phyloP scores from a whole-genome alignment of 2,888 invertebrate species.

The Acleris emargana region DNA sequence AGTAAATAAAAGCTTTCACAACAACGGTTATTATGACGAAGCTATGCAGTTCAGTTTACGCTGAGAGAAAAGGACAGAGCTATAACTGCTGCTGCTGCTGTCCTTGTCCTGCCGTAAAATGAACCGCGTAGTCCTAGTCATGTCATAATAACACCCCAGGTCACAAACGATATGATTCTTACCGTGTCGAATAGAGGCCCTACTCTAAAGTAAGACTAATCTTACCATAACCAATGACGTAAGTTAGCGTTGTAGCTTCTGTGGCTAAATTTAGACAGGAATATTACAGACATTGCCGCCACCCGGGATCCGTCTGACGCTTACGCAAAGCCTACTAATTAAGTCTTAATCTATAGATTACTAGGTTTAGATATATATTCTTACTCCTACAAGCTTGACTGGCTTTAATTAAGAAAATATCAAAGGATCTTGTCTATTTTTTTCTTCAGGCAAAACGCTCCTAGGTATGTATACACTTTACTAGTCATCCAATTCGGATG shows the following conservation, averaged over 20 bases:
- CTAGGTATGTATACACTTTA: slow-evolving; percentile 27
- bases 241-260: background rate
- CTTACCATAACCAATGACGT: background rate
- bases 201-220: too few species aligned
- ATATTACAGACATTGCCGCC: slow-evolving; percentile 8
- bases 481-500: slow-evolving; percentile 57
- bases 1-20: too few species aligned
- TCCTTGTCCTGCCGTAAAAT: too few species aligned
- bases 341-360: slow-evolving; percentile 11
- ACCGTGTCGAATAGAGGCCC: too few species aligned
- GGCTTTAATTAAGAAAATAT: background rate
- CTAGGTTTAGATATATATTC: slow-evolving; percentile 3
- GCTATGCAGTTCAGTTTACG: too few species aligned
- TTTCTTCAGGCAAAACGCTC: too few species aligned
- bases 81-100: too few species aligned
- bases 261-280: slow-evolving; percentile 3
- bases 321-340: slow-evolving; percentile 17
- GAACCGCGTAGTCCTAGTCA: too few species aligned
- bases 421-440: background rate
- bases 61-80: too few species aligned
- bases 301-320: background rate
- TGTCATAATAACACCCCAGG: too few species aligned
- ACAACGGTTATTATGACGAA: too few species aligned
- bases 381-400: background rate
- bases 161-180: too few species aligned